Evolutionary conservation across 2,797 vertebrate species (phyloP).

Genomic region (Melanotaenia pygmaea): DNA sequence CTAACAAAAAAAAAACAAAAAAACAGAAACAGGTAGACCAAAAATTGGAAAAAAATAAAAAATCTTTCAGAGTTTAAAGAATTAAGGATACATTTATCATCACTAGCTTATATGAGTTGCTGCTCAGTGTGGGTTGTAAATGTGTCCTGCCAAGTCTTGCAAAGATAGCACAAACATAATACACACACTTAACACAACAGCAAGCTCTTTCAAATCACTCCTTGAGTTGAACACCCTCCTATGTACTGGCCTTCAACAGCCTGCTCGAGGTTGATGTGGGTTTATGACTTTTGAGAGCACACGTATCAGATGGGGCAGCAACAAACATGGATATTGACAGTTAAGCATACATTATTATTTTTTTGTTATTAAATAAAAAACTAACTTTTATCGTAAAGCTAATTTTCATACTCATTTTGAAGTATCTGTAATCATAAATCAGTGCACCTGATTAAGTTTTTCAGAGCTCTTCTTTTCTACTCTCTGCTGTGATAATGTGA

Average conservation of each 20-base stretch:
- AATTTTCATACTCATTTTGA: too few species aligned
- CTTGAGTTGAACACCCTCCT: background rate
- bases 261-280: background rate
- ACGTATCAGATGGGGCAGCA: background rate
- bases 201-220: background rate
- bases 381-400: too few species aligned
- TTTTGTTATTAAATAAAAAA: too few species aligned
- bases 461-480: background rate
- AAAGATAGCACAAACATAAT: background rate
- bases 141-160: background rate
- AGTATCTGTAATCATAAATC: conserved; percentile 6
- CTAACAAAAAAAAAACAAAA: too few species aligned
- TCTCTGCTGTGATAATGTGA: conserved; percentile 19
- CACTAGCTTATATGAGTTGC: background rate
- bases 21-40: too few species aligned
- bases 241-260: background rate
- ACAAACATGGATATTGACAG: too few species aligned
- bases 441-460: conserved; percentile 8
- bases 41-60: too few species aligned
- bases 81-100: background rate
- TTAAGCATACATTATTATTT: too few species aligned
- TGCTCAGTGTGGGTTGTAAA: background rate
- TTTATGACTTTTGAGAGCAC: background rate
- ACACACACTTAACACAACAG: background rate
- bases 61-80: too few species aligned